Percentiles rank a stretch among this genome's conserved stretches.
These are phyloP conservation scores for Drosophila erecta DNA, from an alignment of 1,140 invertebrate species.

Conservation along the genomic window DNA sequence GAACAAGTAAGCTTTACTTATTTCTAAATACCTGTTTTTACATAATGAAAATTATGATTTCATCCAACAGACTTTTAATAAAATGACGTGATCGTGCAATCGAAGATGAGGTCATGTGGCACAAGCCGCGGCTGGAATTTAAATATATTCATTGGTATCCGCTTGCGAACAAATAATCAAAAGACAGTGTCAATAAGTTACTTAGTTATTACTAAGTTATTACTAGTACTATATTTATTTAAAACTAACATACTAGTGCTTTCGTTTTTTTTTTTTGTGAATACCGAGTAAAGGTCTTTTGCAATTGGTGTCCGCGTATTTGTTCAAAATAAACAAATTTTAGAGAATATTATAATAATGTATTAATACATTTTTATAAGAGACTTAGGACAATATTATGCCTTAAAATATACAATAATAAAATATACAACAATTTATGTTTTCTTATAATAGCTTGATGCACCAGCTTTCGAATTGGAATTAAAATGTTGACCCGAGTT, in stretches of 20 bases:
- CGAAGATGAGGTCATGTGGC: slow-evolving; percentile 19
- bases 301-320: slow-evolving; percentile 2
- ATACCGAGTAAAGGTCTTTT: not conserved
- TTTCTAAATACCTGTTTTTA: not conserved
- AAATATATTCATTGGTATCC: not conserved
- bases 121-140: slow-evolving; percentile 1
- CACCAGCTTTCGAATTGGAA: too few species aligned
- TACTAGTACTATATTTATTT: not conserved
- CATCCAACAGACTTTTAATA: slow-evolving; percentile 15
- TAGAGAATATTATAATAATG: slow-evolving; percentile 13
- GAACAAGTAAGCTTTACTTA: slow-evolving; percentile 3
- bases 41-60: slow-evolving; percentile 2
- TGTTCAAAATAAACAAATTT: slow-evolving; percentile 6
- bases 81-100: slow-evolving; percentile 30
- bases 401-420: not conserved
- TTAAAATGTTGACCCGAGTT: too few species aligned
- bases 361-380: slow-evolving; percentile 13
- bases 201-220: not conserved
- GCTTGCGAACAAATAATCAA: slow-evolving; percentile 17
- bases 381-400: not conserved
- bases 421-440: not conserved
- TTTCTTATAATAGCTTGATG: not conserved
- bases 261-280: not conserved
- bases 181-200: slow-evolving; percentile 1
- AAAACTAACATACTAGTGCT: not conserved